Base-by-base conservation (phyloP, 2,113 vertebrate species). In the Bettongia penicillata region DNA sequence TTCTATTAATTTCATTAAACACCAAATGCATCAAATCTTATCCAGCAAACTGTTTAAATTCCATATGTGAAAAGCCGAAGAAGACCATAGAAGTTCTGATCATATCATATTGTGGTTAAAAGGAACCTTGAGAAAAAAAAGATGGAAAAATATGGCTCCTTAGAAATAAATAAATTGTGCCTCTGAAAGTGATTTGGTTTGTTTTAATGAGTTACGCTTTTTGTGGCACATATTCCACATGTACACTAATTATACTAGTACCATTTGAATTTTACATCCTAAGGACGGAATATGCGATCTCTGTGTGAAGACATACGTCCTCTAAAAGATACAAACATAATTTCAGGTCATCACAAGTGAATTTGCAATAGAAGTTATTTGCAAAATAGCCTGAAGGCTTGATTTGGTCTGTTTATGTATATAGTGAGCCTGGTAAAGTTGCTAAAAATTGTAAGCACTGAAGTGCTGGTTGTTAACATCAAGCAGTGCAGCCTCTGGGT, bases 301-400 rank as follows among this genome's bases (percentile, higher is more conserved):
- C 95, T 92, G 16, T 89, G 92, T 93, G 94, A 94, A 96, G 93
- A 96, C 89, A 89, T 0, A 91, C 84, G 94, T 95, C 96, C 97
- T 94, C 95, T 96, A 93, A 93, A 96, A 77, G 94, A 95, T 91
- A 89, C 57, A 96, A 93, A 94, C 92, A 92, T 92, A 93, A 98
- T 94, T 96, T 96, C 61, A 97, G 96, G 95, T 97, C 96, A 96
- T 97, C 97, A 96, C 91, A 95, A 97, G 94, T 94, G 61, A 97
- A 97, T 97, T 96, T 97, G 97, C 91, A 96, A 51, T 96, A 96
- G 93, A 97, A 97, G 96, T 97, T 96, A 97, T 95, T 97, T 97
- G 93, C 95, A 97, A 96, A 95, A 93, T 95, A 47, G 96, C 96
- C 96, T n/a, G 53, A 91, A 96, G 97, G 94, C 93, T 96, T 95